Conservation (phyloP, 2,113 vertebrate genomes). For the Nyctibius bracteatus region DNA sequence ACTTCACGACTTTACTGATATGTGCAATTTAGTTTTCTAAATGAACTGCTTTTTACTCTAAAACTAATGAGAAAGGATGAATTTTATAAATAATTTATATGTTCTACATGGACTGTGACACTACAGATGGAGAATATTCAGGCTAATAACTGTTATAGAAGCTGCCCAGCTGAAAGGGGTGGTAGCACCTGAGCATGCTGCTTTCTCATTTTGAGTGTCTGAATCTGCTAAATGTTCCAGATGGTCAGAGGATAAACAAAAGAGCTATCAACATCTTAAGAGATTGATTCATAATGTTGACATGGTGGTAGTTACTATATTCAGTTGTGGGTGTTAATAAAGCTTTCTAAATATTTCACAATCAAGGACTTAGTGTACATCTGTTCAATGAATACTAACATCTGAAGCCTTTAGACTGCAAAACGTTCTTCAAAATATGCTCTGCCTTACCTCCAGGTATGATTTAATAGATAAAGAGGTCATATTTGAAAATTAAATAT, state of each 20-base stretch:
- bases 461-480: neutral
- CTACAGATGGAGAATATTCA: neutral
- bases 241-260: neutral
- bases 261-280: neutral
- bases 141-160: neutral
- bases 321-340: neutral
- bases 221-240: slow-evolving; percentile 3
- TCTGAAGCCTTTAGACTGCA: neutral
- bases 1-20: neutral
- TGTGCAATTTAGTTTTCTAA: neutral
- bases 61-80: neutral
- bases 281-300: neutral
- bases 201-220: neutral
- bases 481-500: neutral
- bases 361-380: neutral
- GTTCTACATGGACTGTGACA: neutral
- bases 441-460: neutral
- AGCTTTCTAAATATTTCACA: neutral
- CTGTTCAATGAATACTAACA: neutral
- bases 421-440: neutral
- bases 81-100: neutral
- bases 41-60: neutral
- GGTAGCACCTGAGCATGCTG: neutral
- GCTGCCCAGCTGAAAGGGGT: neutral
- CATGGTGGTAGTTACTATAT: neutral